A percentile compares a stretch with the other conserved stretches of the same genome.
These are phyloP conservation scores for Parnassius orleans DNA, from an alignment of 2,888 invertebrate genomes.

Conservation along the genomic window DNA sequence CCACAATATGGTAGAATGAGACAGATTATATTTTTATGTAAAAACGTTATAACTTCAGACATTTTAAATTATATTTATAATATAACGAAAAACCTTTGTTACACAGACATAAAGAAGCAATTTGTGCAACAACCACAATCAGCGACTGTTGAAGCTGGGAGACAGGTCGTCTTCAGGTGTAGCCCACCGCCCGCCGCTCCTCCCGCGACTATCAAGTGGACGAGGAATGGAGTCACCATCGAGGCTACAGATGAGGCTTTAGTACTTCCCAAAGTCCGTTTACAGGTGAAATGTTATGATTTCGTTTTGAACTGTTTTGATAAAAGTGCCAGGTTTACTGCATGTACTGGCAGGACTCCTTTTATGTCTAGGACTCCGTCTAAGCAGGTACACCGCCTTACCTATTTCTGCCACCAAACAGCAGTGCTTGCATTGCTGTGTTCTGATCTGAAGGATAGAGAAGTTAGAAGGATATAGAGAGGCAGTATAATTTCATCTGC, in stretches of 20 bases:
- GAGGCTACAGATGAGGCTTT: constrained; percentile 91
- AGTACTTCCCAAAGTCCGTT: constrained; percentile 90
- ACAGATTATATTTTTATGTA: too few species aligned
- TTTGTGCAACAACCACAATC: constrained; percentile 93
- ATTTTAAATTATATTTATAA: not conserved
- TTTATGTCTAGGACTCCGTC: too few species aligned
- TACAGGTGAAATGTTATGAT: constrained; percentile 68
- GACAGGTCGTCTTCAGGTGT: constrained; percentile 91
- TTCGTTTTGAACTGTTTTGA: too few species aligned
- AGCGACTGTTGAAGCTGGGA: constrained; percentile 89
- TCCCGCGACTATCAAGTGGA: constrained; percentile 91
- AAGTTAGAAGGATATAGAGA: too few species aligned
- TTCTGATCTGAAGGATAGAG: too few species aligned
- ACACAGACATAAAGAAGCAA: constrained; percentile 91
- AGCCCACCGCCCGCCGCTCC: constrained; percentile 93
- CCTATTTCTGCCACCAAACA: too few species aligned
- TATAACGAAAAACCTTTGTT: not conserved
- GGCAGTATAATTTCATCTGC: too few species aligned
- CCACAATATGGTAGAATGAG: too few species aligned
- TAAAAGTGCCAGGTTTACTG: too few species aligned
- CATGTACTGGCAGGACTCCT: too few species aligned
- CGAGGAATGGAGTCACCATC: constrained; percentile 86
- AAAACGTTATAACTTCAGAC: not conserved
- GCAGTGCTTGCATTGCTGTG: too few species aligned
- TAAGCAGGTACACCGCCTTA: too few species aligned